Percentiles rank a stretch among this genome's conserved stretches.
Evolutionary conservation across 2,888 invertebrate species (phyloP).

Genomic region (Tinea trinotella): DNA sequence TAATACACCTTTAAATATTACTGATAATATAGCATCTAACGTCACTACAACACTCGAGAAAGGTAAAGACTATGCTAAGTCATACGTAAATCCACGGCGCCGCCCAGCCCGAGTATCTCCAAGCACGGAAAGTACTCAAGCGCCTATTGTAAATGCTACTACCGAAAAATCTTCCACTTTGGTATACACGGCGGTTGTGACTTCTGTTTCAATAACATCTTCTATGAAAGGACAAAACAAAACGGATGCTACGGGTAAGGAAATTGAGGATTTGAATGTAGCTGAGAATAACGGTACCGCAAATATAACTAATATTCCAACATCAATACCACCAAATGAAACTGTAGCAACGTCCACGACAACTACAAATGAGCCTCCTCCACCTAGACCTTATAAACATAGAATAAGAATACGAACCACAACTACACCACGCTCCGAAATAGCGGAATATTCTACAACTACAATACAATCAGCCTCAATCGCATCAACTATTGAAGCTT

Average conservation of each 20-base stretch:
- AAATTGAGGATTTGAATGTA: constrained; percentile 31
- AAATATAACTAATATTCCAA: constrained; percentile 34
- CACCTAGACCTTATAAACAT: constrained; percentile 39
- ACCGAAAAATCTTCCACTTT: constrained; percentile 63
- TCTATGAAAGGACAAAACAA: constrained; percentile 63
- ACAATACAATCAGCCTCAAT: constrained; percentile 33
- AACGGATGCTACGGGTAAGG: constrained; percentile 42
- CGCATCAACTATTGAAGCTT: neutral
- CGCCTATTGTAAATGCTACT: constrained; percentile 40
- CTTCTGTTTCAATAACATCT: constrained; percentile 66
- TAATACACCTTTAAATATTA: constrained; percentile 42
- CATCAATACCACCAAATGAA: constrained; percentile 34
- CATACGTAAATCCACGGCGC: constrained; percentile 48
- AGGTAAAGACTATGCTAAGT: constrained; percentile 45
- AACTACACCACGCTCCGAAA: constrained; percentile 43
- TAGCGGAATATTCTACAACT: constrained; percentile 29
- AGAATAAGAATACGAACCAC: constrained; percentile 57
- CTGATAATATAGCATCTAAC: constrained; percentile 41
- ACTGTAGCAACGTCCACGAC: constrained; percentile 34
- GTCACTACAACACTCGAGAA: constrained; percentile 36
- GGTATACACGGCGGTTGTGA: constrained; percentile 66
- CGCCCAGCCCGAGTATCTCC: constrained; percentile 47
- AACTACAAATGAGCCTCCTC: constrained; percentile 28
- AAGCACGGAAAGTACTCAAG: constrained; percentile 40
- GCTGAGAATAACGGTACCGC: constrained; percentile 23